A percentile compares a stretch with the other conserved stretches of the same genome.
Conservation (phyloP, 2,113 vertebrate species). For the Chamaea fasciata region DNA sequence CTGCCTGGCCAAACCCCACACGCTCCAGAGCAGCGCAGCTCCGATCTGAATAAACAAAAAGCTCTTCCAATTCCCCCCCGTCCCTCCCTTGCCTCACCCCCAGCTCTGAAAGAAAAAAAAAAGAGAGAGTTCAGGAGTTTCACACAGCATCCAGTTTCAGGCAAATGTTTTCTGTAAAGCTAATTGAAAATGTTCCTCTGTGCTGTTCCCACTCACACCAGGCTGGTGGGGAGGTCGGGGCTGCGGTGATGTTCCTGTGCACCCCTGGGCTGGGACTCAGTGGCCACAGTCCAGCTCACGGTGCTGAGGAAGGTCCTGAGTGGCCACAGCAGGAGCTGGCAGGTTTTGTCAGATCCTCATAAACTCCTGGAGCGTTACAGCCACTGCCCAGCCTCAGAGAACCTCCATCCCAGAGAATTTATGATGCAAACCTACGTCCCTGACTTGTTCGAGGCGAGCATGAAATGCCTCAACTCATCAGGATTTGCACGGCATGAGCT, state of each 20-base stretch:
- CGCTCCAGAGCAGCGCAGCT: not conserved
- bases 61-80: not conserved
- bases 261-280: not conserved
- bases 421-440: not conserved
- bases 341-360: not conserved
- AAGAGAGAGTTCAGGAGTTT: constrained; percentile 33
- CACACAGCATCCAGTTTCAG: constrained; percentile 53
- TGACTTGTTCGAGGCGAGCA: not conserved
- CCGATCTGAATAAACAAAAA: not conserved
- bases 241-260: not conserved
- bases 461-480: not conserved
- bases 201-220: not conserved
- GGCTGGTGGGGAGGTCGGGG: not conserved
- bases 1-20: not conserved
- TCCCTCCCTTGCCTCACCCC: not conserved
- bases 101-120: not conserved
- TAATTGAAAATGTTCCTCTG: not conserved
- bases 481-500: not conserved
- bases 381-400: not conserved
- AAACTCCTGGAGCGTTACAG: not conserved
- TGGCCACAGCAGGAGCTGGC: not conserved
- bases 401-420: not conserved
- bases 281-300: fast-evolving
- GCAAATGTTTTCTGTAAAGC: constrained; percentile 34
- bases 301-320: not conserved